These are phyloP conservation scores for Lydus trimaculatus DNA, from an alignment of 2,888 invertebrate species.

Conservation along the genomic window DNA sequence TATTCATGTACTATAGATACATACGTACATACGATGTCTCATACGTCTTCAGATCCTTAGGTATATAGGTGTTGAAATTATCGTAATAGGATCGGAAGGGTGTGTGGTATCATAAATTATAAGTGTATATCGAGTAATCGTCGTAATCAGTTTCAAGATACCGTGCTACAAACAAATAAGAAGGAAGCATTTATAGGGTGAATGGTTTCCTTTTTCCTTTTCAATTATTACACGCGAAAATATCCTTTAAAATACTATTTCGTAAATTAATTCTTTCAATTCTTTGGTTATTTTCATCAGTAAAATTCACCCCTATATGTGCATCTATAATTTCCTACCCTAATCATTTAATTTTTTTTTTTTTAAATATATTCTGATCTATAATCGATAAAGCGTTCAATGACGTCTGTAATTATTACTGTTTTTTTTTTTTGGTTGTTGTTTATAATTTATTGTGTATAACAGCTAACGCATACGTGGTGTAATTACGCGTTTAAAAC, in stretches of 20 bases:
- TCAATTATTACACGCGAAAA: conserved; percentile 25
- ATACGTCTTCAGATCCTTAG: neutral
- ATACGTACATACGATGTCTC: too few relatives aligned
- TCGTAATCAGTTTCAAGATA: conserved; percentile 39
- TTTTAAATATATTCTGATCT: too few relatives aligned
- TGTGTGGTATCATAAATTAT: conserved; percentile 55
- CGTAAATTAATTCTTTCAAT: neutral
- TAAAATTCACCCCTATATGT: neutral
- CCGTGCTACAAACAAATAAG: conserved; percentile 13
- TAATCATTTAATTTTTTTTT: conserved; percentile 11
- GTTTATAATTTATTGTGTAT: conserved; percentile 20
- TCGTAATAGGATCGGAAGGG: conserved; percentile 60
- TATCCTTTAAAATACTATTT: neutral
- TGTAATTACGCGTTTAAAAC: conserved; percentile 28
- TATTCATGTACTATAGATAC: neutral
- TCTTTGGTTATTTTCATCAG: neutral
- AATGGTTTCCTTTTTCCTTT: conserved; percentile 33
- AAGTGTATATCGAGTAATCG: conserved; percentile 51
- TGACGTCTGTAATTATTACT: conserved; percentile 24
- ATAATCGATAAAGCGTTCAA: conserved; percentile 19
- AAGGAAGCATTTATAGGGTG: conserved; percentile 36
- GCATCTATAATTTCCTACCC: neutral
- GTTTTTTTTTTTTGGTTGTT: conserved; percentile 1
- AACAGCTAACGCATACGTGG: conserved; percentile 12
- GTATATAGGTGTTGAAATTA: conserved; percentile 58